phyloP scores from a whole-genome alignment of 2,113 vertebrate genomes.

The Halichoeres trimaculatus region DNA sequence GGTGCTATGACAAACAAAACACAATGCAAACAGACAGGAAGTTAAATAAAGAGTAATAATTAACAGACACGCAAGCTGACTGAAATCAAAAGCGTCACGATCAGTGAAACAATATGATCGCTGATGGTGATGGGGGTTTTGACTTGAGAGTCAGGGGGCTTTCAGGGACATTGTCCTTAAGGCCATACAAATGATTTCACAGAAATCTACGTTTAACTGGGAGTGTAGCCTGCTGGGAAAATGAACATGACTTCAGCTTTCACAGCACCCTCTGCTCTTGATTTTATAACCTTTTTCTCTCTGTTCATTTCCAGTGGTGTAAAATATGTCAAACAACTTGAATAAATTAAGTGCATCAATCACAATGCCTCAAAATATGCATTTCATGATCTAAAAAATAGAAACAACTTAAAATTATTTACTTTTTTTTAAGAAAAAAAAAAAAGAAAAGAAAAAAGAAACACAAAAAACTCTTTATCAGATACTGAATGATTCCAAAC shows the following conservation, averaged over 20 bases:
- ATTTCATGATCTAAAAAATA: neutral
- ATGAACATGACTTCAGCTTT: constrained; percentile 18
- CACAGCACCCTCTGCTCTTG: neutral
- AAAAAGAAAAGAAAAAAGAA: constrained; percentile 34
- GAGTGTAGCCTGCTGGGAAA: constrained; percentile 42
- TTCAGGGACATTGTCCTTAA: constrained; percentile 55
- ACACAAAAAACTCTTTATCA: constrained; percentile 11
- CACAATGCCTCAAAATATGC: neutral
- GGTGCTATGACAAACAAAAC: constrained; percentile 21
- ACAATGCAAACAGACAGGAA: constrained; percentile 58
- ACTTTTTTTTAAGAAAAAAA: neutral
- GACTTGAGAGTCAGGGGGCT: constrained; percentile 14
- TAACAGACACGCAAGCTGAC: constrained; percentile 54
- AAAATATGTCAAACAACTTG: constrained; percentile 18
- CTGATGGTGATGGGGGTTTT: constrained; percentile 48
- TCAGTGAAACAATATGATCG: constrained; percentile 80
- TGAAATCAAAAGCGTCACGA: constrained; percentile 55
- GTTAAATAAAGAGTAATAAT: constrained; percentile 14
- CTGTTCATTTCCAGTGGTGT: neutral
- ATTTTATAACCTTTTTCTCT: neutral
- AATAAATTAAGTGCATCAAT: constrained; percentile 29
- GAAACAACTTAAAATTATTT: neutral
- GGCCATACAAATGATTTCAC: constrained; percentile 77
- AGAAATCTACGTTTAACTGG: constrained; percentile 80
- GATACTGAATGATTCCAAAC: constrained; percentile 7